A percentile compares a stretch with the other conserved stretches of the same genome.
These are phyloP conservation scores for Pelosia muscerda DNA, from an alignment of 2,888 invertebrate genomes.

Conservation along the genomic window DNA sequence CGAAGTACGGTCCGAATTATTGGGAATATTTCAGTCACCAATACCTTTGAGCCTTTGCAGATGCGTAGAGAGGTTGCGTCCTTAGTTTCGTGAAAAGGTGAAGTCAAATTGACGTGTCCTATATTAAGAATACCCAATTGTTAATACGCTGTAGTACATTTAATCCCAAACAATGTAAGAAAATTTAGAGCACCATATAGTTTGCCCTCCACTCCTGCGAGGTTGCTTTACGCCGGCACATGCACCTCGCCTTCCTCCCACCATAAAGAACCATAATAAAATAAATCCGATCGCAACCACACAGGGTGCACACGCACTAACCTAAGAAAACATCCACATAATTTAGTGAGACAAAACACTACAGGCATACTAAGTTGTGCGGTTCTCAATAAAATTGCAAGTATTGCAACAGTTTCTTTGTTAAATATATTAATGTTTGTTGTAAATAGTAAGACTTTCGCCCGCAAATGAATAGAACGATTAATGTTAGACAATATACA, in stretches of 20 bases:
- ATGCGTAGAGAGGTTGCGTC: no score
- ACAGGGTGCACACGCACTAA: constrained; percentile 23
- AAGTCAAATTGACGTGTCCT: no score
- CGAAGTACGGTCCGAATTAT: no score
- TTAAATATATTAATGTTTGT: constrained; percentile 54
- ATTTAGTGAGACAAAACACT: constrained; percentile 41
- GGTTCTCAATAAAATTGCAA: constrained; percentile 54
- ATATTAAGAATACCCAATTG: no score
- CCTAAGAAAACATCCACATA: constrained; percentile 35
- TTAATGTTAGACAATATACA: constrained; percentile 53
- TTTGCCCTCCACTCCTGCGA: neutral
- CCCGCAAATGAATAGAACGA: constrained; percentile 50
- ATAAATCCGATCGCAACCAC: constrained; percentile 22
- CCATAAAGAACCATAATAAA: constrained; percentile 11
- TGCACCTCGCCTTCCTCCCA: neutral
- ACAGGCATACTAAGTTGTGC: constrained; percentile 43
- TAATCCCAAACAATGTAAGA: neutral
- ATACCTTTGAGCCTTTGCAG: no score
- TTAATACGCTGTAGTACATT: neutral
- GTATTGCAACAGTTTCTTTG: constrained; percentile 60
- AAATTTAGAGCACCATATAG: neutral
- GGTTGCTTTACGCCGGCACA: neutral
- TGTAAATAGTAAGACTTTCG: constrained; percentile 55
- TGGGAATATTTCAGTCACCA: no score
- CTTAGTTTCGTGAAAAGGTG: no score